Evolutionary conservation across 1,140 invertebrate genomes (phyloP).

Genomic region (Drosophila bipectinata): DNA sequence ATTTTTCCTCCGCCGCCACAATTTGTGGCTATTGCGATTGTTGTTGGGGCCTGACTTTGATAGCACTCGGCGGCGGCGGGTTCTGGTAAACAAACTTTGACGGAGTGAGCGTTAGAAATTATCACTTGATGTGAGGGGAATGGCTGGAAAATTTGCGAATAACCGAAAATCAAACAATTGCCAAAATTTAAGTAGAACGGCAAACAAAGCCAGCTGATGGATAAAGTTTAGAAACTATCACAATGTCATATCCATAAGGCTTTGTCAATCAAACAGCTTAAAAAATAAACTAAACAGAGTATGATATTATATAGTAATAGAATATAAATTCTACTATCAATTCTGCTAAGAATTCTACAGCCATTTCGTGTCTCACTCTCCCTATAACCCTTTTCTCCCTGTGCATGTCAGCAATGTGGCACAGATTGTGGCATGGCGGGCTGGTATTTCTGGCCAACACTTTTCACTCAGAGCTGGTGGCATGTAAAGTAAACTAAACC

Average conservation of each 20-base stretch:
- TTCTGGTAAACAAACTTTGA: slow-evolving; percentile 67
- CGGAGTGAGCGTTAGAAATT: slow-evolving; percentile 70
- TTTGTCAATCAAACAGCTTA: too few species aligned
- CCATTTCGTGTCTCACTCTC: too few species aligned
- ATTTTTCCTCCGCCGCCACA: slow-evolving; percentile 61
- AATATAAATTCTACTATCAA: too few species aligned
- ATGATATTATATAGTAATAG: too few species aligned
- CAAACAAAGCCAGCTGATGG: slow-evolving; percentile 17
- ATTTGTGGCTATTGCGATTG: slow-evolving; percentile 49
- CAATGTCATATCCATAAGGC: slow-evolving; percentile 11
- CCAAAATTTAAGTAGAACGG: slow-evolving; percentile 18
- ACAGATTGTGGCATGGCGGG: slow-evolving; percentile 55
- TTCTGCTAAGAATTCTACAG: too few species aligned
- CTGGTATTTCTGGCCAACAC: slow-evolving; percentile 57
- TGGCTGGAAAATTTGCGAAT: slow-evolving; percentile 25
- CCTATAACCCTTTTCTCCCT: background rate
- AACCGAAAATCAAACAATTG: slow-evolving; percentile 20
- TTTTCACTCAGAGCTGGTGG: slow-evolving; percentile 20
- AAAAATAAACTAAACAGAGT: too few species aligned
- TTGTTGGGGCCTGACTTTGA: slow-evolving; percentile 54
- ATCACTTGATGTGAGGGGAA: slow-evolving; percentile 40
- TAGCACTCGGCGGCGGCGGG: slow-evolving; percentile 38
- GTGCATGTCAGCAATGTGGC: slow-evolving; percentile 40
- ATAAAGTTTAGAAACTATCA: slow-evolving; percentile 17
- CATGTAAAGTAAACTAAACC: slow-evolving; percentile 58